Evolutionary conservation across 2,797 vertebrate genomes (phyloP).

Genomic region (Harpagifer antarcticus): DNA sequence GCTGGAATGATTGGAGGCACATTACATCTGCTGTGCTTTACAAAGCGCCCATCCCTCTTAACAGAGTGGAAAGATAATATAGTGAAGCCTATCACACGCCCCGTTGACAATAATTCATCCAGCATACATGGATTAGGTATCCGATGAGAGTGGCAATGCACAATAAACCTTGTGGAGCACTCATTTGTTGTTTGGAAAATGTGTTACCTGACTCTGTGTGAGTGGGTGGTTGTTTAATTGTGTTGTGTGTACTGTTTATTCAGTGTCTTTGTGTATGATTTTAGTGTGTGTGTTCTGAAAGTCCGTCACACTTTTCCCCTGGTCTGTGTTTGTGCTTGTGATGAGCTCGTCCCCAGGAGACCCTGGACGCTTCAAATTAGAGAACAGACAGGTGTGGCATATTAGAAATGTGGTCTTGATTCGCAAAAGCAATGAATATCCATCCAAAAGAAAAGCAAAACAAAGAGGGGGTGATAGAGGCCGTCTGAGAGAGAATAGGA

Average conservation of each 20-base stretch:
- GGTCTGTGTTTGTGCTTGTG: slow-evolving; percentile 25
- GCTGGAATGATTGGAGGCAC: slow-evolving; percentile 68
- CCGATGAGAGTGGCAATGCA: slow-evolving; percentile 46
- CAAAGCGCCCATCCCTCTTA: slow-evolving; percentile 62
- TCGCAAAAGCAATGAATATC: slow-evolving; percentile 48
- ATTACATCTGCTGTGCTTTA: slow-evolving; percentile 74
- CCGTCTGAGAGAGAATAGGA: slow-evolving; percentile 15
- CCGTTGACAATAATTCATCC: slow-evolving; percentile 74
- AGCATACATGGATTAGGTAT: slow-evolving; percentile 41
- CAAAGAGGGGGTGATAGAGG: background rate
- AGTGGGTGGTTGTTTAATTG: slow-evolving; percentile 28
- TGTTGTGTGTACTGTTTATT: background rate
- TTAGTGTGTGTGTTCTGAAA: background rate
- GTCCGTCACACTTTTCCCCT: background rate
- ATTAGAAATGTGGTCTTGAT: slow-evolving; percentile 47
- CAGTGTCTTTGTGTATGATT: background rate
- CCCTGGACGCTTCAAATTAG: slow-evolving; percentile 26
- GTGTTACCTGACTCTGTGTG: slow-evolving; percentile 35
- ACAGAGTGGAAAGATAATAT: slow-evolving; percentile 77
- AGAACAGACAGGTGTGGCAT: slow-evolving; percentile 56
- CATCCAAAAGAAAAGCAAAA: slow-evolving; percentile 26
- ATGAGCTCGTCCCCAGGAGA: slow-evolving; percentile 16
- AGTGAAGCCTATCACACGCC: slow-evolving; percentile 74
- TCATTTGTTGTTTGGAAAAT: slow-evolving; percentile 60
- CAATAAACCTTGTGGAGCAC: slow-evolving; percentile 36